These are phyloP conservation scores for Sympetrum striolatum DNA, from an alignment of 2,888 invertebrate species.

Conservation along the genomic window DNA sequence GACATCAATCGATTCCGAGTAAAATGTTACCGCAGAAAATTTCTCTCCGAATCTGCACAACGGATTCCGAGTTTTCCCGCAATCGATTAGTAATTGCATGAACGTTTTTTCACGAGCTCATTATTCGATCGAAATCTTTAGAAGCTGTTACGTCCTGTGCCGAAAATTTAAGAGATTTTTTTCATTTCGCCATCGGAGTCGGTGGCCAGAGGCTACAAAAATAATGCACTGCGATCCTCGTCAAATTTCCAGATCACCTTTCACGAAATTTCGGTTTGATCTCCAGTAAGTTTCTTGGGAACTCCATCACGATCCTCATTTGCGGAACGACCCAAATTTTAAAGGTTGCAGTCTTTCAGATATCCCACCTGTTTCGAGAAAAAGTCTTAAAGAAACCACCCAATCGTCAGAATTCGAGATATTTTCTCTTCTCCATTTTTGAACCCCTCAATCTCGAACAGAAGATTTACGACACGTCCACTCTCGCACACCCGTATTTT, in stretches of 20 bases:
- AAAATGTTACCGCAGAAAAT: too few species aligned
- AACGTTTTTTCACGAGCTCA: too few species aligned
- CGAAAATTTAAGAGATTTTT: too few species aligned
- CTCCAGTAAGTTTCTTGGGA: background rate
- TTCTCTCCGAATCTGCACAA: too few species aligned
- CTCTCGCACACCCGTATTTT: too few species aligned
- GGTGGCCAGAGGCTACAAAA: background rate
- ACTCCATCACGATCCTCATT: background rate
- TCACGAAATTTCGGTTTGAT: background rate
- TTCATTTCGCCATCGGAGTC: background rate
- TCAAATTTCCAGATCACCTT: background rate
- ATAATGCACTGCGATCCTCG: background rate
- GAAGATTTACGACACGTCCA: too few species aligned
- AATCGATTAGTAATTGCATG: too few species aligned
- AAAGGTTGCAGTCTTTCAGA: slow-evolving; percentile 17
- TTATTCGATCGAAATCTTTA: too few species aligned
- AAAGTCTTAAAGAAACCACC: background rate
- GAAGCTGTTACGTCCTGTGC: too few species aligned
- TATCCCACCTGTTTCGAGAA: background rate
- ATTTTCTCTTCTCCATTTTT: background rate
- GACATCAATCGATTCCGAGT: too few species aligned
- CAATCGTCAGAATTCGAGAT: background rate
- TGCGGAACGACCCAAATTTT: slow-evolving; percentile 22
- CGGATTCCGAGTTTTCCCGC: too few species aligned
- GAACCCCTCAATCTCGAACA: too few species aligned